These are phyloP conservation scores for Hylia prasina DNA, from an alignment of 2,113 vertebrate genomes.

Conservation along the genomic window DNA sequence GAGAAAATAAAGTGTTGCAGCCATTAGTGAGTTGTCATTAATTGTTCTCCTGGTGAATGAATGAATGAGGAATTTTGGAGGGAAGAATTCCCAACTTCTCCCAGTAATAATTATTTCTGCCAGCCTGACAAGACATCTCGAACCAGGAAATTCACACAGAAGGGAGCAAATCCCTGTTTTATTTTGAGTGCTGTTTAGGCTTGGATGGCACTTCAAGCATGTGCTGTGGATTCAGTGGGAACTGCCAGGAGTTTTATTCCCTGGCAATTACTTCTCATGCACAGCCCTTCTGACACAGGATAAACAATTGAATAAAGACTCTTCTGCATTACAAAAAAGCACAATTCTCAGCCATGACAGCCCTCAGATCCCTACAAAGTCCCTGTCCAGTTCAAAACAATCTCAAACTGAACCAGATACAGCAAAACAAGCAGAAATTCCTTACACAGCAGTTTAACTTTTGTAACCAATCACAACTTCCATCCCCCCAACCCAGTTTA, in stretches of 20 bases:
- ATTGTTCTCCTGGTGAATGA: slow-evolving; percentile 44
- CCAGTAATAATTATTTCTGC: slow-evolving; percentile 32
- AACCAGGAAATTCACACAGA: not conserved
- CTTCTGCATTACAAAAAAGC: not conserved
- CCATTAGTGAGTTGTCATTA: slow-evolving; percentile 20
- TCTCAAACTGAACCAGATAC: not conserved
- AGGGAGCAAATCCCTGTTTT: slow-evolving; percentile 31
- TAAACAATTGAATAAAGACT: slow-evolving; percentile 2
- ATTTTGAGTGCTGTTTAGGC: not conserved
- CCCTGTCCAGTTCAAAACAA: not conserved
- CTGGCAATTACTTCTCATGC: not conserved
- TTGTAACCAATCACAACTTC: not conserved
- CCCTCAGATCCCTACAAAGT: not conserved
- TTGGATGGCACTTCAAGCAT: not conserved
- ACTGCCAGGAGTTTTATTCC: slow-evolving; percentile 22
- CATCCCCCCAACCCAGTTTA: not conserved
- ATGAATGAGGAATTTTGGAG: slow-evolving; percentile 8
- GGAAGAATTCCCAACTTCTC: slow-evolving; percentile 32
- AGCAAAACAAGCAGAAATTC: not conserved
- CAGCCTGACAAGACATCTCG: not conserved
- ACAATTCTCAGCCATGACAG: not conserved
- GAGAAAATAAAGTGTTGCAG: not conserved
- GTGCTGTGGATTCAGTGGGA: not conserved
- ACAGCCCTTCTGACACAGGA: not conserved
- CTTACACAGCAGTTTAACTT: not conserved